Base-by-base conservation (phyloP, 2,888 invertebrate species). In the Bimastos eiseni region DNA sequence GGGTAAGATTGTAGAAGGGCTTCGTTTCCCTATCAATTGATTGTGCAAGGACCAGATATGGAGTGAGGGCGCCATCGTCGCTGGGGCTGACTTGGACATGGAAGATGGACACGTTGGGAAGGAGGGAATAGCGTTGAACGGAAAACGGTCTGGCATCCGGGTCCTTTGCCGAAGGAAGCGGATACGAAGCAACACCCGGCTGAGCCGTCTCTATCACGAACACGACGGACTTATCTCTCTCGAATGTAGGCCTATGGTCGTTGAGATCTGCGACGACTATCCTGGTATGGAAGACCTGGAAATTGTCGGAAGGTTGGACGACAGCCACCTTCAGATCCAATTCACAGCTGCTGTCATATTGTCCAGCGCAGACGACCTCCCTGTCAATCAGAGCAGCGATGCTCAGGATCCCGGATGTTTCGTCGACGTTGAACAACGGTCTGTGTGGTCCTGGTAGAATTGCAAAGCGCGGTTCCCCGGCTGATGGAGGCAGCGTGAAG, bases 1-100 rank as follows among this genome's bases (percentile, higher is more conserved):
- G 92, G 3, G 92, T 92, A 17, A 94, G 93, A 49, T 92, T 92
- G 90, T 93, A 93, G 30, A 92, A 91, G n/a, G 91, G 92, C 89
- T 92, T 92, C 0, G 41, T 91, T 91, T 94, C 94, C 37, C 94
- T 92, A 91, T 94, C 94, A 37, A 94, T 90, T 8, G 41, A 37
- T 6, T 30, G 91, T 83, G 91, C 89, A 0, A 93, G 90, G 41
- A 91, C 89, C n/a, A 92, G 90, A n/a, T 86, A 36, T n/a, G 92
- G 89, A 83, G 90, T 89, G 1, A 55, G 34, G 33, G 97, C 88
- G 4, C 91, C 92, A 24, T 91, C 92, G 17, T 37, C 44, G 36
- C 37, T 33, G 36, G 13, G 13, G 34, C 30, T 89, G 17, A 70
- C 34, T 36, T 83, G n/a, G 34, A 89, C 17, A 21, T 55, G 55